Evolutionary conservation across 2,888 invertebrate genomes (phyloP).

Genomic region (Lithophane ornitopus): DNA sequence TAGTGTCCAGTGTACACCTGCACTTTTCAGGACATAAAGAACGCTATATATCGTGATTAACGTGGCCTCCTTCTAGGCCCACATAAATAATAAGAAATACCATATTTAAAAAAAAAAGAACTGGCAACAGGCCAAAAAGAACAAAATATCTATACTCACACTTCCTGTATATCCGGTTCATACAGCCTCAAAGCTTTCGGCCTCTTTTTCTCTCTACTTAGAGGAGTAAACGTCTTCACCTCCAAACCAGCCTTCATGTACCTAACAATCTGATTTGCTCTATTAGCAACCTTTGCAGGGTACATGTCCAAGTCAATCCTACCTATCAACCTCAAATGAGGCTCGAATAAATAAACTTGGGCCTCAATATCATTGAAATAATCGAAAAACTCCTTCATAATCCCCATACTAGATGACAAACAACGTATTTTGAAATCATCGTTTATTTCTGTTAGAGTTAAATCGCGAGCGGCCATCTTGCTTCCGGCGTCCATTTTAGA

Average conservation of each 20-base stretch:
- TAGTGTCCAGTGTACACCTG: not conserved
- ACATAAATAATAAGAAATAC: not conserved
- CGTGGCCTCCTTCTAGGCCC: not conserved
- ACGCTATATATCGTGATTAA: not conserved
- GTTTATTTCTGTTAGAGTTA: slow-evolving; percentile 87
- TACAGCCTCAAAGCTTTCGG: slow-evolving; percentile 95
- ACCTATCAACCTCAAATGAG: slow-evolving; percentile 90
- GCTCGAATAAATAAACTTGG: slow-evolving; percentile 87
- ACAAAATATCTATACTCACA: slow-evolving; percentile 91
- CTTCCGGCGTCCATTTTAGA: slow-evolving; percentile 77
- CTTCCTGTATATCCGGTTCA: slow-evolving; percentile 96
- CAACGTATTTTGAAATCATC: slow-evolving; percentile 92
- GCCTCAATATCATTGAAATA: slow-evolving; percentile 86
- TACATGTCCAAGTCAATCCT: slow-evolving; percentile 91
- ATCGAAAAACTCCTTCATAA: slow-evolving; percentile 91
- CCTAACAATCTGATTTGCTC: slow-evolving; percentile 83
- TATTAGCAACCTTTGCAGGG: slow-evolving; percentile 89
- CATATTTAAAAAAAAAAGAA: not conserved
- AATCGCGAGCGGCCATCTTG: slow-evolving; percentile 91
- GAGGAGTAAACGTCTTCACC: slow-evolving; percentile 90
- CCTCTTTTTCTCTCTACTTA: slow-evolving; percentile 92
- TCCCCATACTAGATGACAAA: slow-evolving; percentile 88
- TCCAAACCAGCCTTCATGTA: slow-evolving; percentile 88
- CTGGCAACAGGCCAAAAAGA: not conserved
- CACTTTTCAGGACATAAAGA: not conserved